A percentile compares a stretch with the other conserved stretches of the same genome.
These are phyloP conservation scores for Psephotus haematonotus DNA, from an alignment of 2,113 vertebrate genomes.

Conservation along the genomic window DNA sequence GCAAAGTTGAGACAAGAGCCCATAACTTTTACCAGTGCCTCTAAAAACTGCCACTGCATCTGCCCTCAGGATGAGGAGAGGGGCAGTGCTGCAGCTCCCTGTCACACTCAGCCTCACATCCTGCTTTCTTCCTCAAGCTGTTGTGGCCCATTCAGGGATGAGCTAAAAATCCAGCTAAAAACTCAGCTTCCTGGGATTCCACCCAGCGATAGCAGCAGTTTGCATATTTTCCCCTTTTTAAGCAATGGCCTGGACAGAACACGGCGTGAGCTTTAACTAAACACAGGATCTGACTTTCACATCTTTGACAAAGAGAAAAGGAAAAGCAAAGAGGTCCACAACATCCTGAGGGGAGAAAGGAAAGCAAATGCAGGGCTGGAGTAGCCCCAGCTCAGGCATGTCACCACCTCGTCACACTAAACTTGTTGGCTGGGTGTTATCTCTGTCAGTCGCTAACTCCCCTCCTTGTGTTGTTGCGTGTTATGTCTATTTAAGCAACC, in stretches of 20 bases:
- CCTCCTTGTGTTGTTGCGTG: background rate
- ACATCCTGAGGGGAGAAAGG: background rate
- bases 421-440: background rate
- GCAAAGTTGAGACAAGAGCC: background rate
- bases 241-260: slow-evolving; percentile 27
- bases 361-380: background rate
- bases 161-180: background rate
- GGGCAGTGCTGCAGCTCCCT: background rate
- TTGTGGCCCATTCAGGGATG: background rate
- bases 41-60: background rate
- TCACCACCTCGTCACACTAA: background rate
- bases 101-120: accelerated
- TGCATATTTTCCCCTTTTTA: slow-evolving; percentile 74
- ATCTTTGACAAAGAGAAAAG: background rate
- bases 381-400: background rate
- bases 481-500: background rate
- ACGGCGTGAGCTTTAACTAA: background rate
- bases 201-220: slow-evolving; percentile 13
- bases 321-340: background rate
- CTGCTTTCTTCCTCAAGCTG: background rate
- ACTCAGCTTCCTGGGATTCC: background rate
- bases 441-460: background rate
- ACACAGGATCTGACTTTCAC: background rate
- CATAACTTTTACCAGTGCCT: too few species aligned
- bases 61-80: background rate